Evolutionary conservation across 2,113 vertebrate genomes (phyloP).

Genomic region (Microcebus ravelobensis): DNA sequence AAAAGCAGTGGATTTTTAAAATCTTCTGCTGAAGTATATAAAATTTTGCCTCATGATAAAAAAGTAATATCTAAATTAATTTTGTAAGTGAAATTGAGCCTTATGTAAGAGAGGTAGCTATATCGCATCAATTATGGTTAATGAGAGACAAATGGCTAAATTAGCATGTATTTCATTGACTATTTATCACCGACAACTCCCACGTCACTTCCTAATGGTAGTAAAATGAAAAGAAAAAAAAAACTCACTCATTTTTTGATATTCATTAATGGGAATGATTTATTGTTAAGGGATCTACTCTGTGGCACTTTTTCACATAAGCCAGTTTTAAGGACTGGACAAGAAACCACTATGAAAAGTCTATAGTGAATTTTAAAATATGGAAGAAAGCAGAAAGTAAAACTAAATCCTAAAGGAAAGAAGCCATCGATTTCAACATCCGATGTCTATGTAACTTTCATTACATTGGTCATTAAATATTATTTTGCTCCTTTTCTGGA

Average conservation of each 20-base stretch:
- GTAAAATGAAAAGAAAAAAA: neutral
- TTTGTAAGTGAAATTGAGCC: slow-evolving; percentile 39
- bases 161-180: neutral
- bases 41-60: slow-evolving; percentile 29
- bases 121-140: neutral
- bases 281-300: neutral
- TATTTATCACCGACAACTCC: neutral
- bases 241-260: neutral
- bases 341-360: neutral
- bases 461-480: slow-evolving; percentile 68
- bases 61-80: slow-evolving; percentile 50
- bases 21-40: slow-evolving; percentile 24
- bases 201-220: neutral
- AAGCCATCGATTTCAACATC: slow-evolving; percentile 81
- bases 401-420: slow-evolving; percentile 78
- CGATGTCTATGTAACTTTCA: slow-evolving; percentile 58
- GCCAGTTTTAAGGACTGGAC: neutral
- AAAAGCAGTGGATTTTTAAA: neutral
- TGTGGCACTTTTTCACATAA: neutral
- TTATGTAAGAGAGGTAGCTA: neutral
- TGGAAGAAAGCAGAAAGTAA: slow-evolving; percentile 46
- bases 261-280: neutral
- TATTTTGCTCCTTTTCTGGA: slow-evolving; percentile 81
- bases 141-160: neutral
- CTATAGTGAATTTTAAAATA: neutral